Evolutionary conservation across 1,140 invertebrate genomes (phyloP).

Genomic region (Lepidurus arcticus): DNA sequence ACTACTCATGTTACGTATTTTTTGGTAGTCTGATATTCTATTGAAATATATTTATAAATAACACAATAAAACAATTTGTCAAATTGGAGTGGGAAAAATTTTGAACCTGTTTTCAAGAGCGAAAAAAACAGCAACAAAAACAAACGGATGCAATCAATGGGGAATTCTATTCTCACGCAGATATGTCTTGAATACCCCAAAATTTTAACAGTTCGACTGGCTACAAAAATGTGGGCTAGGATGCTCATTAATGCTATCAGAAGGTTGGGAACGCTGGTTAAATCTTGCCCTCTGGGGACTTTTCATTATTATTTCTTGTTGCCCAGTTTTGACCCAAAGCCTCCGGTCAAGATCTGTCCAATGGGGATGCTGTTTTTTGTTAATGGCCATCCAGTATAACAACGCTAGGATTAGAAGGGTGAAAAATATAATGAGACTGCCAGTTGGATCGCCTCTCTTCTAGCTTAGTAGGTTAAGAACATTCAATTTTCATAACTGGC

Average conservation of each 20-base stretch:
- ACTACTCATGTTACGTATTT: too few relatives aligned
- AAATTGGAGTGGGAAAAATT: too few relatives aligned
- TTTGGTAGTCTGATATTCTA: too few relatives aligned
- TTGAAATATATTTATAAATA: too few relatives aligned
- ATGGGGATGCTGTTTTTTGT: background rate
- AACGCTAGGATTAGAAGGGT: conserved; percentile 8
- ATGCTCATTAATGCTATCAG: background rate
- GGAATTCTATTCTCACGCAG: too few relatives aligned
- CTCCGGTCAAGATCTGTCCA: background rate
- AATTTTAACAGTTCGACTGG: background rate
- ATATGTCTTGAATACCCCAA: too few relatives aligned
- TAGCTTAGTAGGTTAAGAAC: background rate
- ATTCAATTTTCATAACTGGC: background rate
- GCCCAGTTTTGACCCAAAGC: background rate
- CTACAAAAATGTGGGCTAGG: conserved; percentile 10
- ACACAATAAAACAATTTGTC: too few relatives aligned
- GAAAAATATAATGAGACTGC: background rate
- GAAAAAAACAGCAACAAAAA: too few relatives aligned
- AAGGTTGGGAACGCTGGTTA: background rate
- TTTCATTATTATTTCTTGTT: background rate
- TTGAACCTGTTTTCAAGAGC: too few relatives aligned
- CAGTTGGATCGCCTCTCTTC: background rate
- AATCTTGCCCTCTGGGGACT: background rate
- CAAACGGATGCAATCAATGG: too few relatives aligned
- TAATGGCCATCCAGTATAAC: background rate